Conservation (phyloP, 2,113 vertebrate species). For the Urocitellus parryii region DNA sequence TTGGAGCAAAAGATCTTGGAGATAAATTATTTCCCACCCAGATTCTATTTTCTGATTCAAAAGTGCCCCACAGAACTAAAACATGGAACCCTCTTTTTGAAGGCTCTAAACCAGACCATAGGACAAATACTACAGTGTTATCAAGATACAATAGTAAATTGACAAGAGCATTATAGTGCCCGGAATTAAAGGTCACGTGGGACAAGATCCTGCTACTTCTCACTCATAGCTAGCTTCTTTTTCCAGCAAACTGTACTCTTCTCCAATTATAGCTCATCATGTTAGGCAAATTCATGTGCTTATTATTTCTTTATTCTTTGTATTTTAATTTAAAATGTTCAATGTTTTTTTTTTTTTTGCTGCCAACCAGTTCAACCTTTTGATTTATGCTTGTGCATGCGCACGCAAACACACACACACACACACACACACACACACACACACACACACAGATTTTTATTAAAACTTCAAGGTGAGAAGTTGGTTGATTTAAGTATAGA, state of each 20-base stretch:
- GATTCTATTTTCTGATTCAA: conserved; percentile 45
- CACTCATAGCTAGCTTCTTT: not conserved
- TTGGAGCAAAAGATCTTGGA: not conserved
- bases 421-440: not conserved
- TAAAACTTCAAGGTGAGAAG: conserved; percentile 10
- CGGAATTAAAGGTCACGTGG: not conserved
- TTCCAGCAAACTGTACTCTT: not conserved
- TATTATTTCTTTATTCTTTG: not conserved
- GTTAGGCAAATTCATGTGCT: not conserved
- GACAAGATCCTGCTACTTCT: not conserved
- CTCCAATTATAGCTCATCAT: not conserved
- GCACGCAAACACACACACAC: not conserved
- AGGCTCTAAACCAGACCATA: not conserved
- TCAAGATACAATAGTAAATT: not conserved
- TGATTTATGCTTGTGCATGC: not conserved
- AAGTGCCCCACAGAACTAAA: not conserved
- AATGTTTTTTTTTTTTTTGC: not conserved
- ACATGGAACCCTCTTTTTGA: not conserved
- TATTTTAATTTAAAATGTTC: conserved; percentile 55
- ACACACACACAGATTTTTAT: not conserved
- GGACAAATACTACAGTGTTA: not conserved
- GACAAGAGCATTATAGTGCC: not conserved
- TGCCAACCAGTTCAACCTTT: not conserved
- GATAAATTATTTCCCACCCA: not conserved
- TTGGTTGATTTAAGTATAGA: conserved; percentile 32